These are phyloP conservation scores for Bambusicola thoracicus DNA, from an alignment of 2,113 vertebrate genomes.

Conservation along the genomic window DNA sequence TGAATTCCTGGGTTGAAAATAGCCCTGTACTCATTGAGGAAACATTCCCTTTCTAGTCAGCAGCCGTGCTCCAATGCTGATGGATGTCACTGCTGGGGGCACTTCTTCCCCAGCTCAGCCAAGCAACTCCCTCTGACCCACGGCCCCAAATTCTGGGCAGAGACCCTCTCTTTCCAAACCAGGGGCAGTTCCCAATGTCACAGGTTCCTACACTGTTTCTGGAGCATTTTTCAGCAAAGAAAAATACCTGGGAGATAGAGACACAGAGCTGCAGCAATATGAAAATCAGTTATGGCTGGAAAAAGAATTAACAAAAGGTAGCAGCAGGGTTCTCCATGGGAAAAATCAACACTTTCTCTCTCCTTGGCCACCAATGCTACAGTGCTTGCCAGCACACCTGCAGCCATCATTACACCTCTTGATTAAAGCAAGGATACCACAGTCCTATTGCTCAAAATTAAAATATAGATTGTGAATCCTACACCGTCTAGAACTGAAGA, in stretches of 20 bases:
- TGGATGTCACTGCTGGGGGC: background rate
- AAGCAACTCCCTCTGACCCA: background rate
- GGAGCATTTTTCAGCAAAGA: background rate
- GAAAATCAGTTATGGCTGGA: background rate
- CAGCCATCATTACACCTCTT: background rate
- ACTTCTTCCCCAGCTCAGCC: background rate
- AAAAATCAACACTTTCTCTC: background rate
- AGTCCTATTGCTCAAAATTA: background rate
- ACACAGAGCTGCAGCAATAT: background rate
- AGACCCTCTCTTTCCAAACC: background rate
- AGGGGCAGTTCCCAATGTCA: background rate
- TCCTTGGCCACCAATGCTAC: accelerated
- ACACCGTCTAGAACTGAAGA: background rate
- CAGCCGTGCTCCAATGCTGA: accelerated
- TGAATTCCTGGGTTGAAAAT: conserved; percentile 60
- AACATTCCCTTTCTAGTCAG: conserved; percentile 35
- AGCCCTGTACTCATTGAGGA: conserved; percentile 39
- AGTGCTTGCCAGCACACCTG: background rate
- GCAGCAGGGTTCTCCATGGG: background rate
- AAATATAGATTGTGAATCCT: background rate
- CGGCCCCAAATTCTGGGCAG: background rate
- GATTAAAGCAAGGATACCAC: background rate
- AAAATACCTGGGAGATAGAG: background rate
- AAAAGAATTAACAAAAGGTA: background rate
- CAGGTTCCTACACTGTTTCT: background rate